Evolutionary conservation across 2,113 vertebrate genomes (phyloP).

Genomic region (Machaerirhynchus nigripectus): DNA sequence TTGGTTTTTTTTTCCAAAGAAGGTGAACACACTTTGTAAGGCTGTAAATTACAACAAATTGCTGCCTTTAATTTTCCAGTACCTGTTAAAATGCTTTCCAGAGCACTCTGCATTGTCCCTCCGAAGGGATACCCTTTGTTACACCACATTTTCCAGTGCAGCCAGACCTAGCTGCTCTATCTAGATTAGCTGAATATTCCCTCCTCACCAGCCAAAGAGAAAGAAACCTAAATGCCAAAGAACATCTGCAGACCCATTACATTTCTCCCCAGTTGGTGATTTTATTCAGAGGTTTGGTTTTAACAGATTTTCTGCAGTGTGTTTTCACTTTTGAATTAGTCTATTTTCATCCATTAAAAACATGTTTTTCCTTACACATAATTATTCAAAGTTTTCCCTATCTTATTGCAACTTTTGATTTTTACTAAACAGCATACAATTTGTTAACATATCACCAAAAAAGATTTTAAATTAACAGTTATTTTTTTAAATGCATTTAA

Average conservation of each 20-base stretch:
- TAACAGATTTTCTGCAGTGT: neutral
- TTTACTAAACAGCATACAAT: neutral
- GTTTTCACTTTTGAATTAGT: neutral
- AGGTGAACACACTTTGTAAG: neutral
- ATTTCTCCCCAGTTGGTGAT: neutral
- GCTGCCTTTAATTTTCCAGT: neutral
- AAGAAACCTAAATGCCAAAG: neutral
- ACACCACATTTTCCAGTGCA: neutral
- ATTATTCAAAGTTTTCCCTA: neutral
- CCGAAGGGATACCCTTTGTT: neutral
- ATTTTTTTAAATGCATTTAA: neutral
- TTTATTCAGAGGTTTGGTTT: neutral
- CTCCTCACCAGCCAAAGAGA: neutral
- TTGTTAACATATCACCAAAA: neutral
- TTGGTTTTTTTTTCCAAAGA: neutral
- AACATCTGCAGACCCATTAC: neutral
- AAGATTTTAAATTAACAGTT: neutral
- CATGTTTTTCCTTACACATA: neutral
- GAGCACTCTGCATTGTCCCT: neutral
- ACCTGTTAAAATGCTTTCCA: neutral
- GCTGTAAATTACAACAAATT: neutral
- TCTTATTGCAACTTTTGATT: neutral
- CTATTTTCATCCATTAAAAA: neutral
- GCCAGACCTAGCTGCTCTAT: neutral
- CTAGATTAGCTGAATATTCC: neutral